Evolutionary conservation across 1,140 invertebrate genomes (phyloP), one percentile per base, ranked within the genome.

Genomic region (Macrosteles quadrilineatus): DNA sequence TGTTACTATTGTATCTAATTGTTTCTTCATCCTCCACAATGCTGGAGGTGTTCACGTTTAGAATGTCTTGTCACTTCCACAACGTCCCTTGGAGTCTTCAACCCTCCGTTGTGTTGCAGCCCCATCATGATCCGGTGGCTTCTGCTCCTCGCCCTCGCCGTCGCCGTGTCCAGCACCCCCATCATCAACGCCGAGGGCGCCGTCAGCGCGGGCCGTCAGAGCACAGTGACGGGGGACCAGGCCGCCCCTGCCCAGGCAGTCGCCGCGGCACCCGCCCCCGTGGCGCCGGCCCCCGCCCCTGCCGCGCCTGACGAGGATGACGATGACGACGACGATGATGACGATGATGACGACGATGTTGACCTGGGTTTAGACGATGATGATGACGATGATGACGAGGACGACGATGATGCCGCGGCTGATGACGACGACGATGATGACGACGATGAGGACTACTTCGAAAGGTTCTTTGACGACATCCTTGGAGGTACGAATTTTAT

Each of bases 391-490:
- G 79, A 73, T 27, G 72, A 72, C n/a, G 74, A 73, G 32, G 75
- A 71, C 11, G 73, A 67, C 30, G 53, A 62, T 12, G 70, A 29
- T 27, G 64, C 55, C 25, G 65, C 67, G 43, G 68, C 74, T 74
- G 81, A 81, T 2, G 85, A 88, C 30, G 87, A 87, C 31, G 87
- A 86, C 27, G 90, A 91, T 73, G 91, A 91, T 68, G 90, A 91
- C 65, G 90, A 91, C 25, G 90, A 90, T 70, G 89, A 88, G 67
- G 90, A 93, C 77, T 91, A 91, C 73, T 82, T 93, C 74, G 91
- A 91, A 75, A 84, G 90, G 74, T 87, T 93, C 78, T 90, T 93
- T 78, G 91, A 91, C 75, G 91, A 92, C 77, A 89, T 92, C 78
- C 81, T 93, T 75, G 91, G 90, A 85, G 89, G 88, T 89, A 78